These are phyloP conservation scores for Netelia inedita DNA, from an alignment of 2,888 invertebrate genomes.

Conservation along the genomic window DNA sequence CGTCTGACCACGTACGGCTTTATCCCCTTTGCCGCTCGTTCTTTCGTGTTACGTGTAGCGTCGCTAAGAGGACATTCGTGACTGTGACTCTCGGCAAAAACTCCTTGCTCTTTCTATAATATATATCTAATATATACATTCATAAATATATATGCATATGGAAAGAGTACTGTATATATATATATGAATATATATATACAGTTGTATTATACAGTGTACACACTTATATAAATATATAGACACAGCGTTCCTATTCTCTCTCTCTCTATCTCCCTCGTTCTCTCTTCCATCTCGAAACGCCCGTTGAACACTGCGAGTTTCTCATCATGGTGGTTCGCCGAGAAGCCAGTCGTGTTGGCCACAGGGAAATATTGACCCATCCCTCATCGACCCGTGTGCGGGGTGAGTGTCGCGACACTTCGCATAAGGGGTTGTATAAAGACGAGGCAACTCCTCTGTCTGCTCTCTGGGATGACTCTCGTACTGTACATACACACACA, in stretches of 20 bases:
- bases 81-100: slow-evolving; percentile 43
- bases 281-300: slow-evolving; percentile 1
- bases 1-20: slow-evolving; percentile 38
- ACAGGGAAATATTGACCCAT: slow-evolving; percentile 66
- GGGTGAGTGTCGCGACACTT: slow-evolving; percentile 54
- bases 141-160: too few species aligned
- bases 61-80: slow-evolving; percentile 28
- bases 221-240: too few species aligned
- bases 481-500: neutral
- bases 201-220: too few species aligned
- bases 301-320: slow-evolving; percentile 40
- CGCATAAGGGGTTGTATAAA: slow-evolving; percentile 45
- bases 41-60: slow-evolving; percentile 34
- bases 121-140: neutral
- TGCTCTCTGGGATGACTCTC: neutral
- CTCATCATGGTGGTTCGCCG: slow-evolving; percentile 55
- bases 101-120: slow-evolving; percentile 6
- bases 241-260: neutral
- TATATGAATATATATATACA: too few species aligned
- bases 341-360: slow-evolving; percentile 63
- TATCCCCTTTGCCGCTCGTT: slow-evolving; percentile 46
- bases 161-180: too few species aligned
- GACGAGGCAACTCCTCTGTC: slow-evolving; percentile 36
- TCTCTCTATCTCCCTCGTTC: neutral
- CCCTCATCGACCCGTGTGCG: slow-evolving; percentile 56